Base-by-base conservation (phyloP, 2,797 vertebrate species). In the Chelmon rostratus region DNA sequence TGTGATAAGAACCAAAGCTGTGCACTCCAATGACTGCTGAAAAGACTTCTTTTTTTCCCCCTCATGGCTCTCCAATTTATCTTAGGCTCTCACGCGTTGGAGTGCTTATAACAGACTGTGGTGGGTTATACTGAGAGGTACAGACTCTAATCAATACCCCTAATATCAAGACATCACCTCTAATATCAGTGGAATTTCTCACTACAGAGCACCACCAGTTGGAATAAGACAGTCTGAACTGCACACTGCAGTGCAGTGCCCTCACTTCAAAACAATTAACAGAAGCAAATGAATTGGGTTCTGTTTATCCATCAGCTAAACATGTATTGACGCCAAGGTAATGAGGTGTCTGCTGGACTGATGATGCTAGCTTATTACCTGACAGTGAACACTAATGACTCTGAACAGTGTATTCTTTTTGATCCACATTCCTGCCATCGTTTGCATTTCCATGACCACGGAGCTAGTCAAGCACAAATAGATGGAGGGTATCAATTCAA, bases 341-440 rank as follows among this genome's bases (percentile, higher is more conserved):
- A 94, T 93, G 93, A 92, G 87, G 90, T 86, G 91, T 92, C 92
- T 83, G 87, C 81, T 40, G 91, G 87, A 92, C 91, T 93, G 92
- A 95, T 92, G 91, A 86, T 84, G 79, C 79, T 1, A 62, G 79
- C 87, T 88, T 81, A 81, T 88, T 88, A 85, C 85, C 86, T 82
- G 79, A 85, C 86, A 81, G 63, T 50, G 56, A 73, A 67, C 78
- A 69, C 76, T 85, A 86, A 90, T 91, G 86, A 88, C 71, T 82
- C 70, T 81, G 64, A 73, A 65, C 50, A 50, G 16, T 71, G 66
- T 38, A 21, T 73, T 31, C 42, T 71, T 42, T 19, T 6, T 31
- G 0, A 79, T 58, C 33, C 47, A 78, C 72, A 23, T 71, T 75
- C 50, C 68, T 71, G 57, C 58, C 75, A 63, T 62, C 63, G 18